Evolutionary conservation across 53 echinoderm and acorn worm species (phyloP), one percentile per base, ranked within the genome.

Genomic region (Patiria pectinifera): DNA sequence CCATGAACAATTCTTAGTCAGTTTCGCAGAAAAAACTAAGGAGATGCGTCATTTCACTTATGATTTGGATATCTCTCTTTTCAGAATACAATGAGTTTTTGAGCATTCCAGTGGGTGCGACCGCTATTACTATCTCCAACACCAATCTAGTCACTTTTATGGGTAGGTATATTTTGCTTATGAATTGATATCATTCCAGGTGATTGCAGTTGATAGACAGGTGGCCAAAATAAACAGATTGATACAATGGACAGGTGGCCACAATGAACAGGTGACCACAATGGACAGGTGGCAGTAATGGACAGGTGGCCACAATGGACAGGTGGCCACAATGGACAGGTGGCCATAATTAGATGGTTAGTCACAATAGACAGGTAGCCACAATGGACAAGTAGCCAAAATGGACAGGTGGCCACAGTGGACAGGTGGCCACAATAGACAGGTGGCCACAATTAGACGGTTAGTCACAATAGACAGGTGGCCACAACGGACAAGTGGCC

Each of bases 81-180:
- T 19, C 83, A 94, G 94, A 92, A 59, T 94, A 84, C 48, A n/a
- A 46, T n/a, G 69, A 59, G 26, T 94, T 94, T 84, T 76, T 94
- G 66, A 92, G 83, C 35, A 83, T 94, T 44, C 89, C 92, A 48
- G 44, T 63, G 3, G 92, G 84, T 23, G 84, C 86, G 10, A 89
- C 92, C 2, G 82, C 87, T 16, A 59, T 94, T 2, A n/a, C 44
- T 15, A 69, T 92, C 24, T 22, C 69, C 46, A 94, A 94, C 71
- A 58, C 62, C 14, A 91, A 91, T 62, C 61, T 11, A 13, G 35
- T 89, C 7, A 92, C 94, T 10, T 69, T 83, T 71, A 92, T 94
- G 89, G 89, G 94, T 94, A 89, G 66, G 94, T 91, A 21, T 24
- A 22, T 10, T 74, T 74, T 74, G 13, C 24, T 10, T 18, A n/a